These are phyloP conservation scores for Zingel zingel DNA, from an alignment of 2,113 vertebrate genomes.

Conservation along the genomic window DNA sequence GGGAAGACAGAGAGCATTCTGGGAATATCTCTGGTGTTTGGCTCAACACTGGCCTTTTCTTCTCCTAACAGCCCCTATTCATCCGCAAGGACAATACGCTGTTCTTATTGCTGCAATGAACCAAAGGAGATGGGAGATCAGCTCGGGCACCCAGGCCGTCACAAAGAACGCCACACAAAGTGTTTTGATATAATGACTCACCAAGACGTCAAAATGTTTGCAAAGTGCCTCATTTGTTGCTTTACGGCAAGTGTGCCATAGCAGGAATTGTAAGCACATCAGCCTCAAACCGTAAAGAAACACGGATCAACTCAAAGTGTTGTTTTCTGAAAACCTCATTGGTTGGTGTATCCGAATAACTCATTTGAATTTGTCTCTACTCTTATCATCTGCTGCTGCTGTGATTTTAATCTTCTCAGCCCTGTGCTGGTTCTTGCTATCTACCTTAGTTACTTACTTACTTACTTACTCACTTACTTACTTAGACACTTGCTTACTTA, in stretches of 20 bases:
- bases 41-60: conserved; percentile 85
- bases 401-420: too few species aligned
- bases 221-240: conserved; percentile 50
- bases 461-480: too few species aligned
- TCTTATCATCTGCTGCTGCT: too few species aligned
- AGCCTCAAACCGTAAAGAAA: conserved; percentile 39
- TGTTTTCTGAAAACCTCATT: conserved; percentile 19
- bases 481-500: too few species aligned
- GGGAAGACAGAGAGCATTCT: conserved; percentile 82
- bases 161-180: conserved; percentile 46
- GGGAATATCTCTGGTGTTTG: conserved; percentile 83
- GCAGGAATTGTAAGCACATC: neutral
- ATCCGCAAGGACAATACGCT: conserved; percentile 81
- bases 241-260: conserved; percentile 16
- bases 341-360: too few species aligned
- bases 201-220: conserved; percentile 52
- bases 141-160: conserved; percentile 12
- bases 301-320: conserved; percentile 21
- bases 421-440: too few species aligned
- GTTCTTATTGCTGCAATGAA: conserved; percentile 69
- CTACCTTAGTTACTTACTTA: too few species aligned
- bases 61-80: conserved; percentile 83
- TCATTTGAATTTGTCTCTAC: too few species aligned
- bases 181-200: conserved; percentile 58
- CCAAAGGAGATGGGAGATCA: conserved; percentile 63